Evolutionary conservation across 1,140 invertebrate species (phyloP).

Genomic region (Palaemon carinicauda): DNA sequence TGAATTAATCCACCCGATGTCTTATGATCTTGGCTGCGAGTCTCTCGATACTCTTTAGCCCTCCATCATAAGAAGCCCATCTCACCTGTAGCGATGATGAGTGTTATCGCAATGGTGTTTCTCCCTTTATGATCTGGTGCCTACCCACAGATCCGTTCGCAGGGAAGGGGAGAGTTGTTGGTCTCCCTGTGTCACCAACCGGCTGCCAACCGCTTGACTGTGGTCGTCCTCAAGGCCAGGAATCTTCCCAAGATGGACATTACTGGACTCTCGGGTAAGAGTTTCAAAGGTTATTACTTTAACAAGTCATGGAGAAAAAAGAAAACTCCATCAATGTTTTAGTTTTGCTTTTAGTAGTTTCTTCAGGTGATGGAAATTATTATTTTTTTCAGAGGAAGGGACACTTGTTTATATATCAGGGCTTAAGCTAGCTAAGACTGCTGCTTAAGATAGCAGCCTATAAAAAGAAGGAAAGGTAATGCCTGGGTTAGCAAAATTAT

Average conservation of each 20-base stretch:
- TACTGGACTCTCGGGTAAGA: slow-evolving; percentile 82
- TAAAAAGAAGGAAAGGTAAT: too few relatives aligned
- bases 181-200: slow-evolving; percentile 95
- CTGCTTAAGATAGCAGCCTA: too few relatives aligned
- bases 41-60: background rate
- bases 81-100: background rate
- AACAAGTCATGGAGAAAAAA: too few relatives aligned
- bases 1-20: too few relatives aligned
- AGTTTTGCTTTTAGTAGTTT: too few relatives aligned
- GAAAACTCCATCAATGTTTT: too few relatives aligned
- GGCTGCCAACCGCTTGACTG: slow-evolving; percentile 85
- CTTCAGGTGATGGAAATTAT: too few relatives aligned
- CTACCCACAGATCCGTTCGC: slow-evolving; percentile 63
- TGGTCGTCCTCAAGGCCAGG: slow-evolving; percentile 90
- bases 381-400: background rate
- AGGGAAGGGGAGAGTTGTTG: slow-evolving; percentile 88
- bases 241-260: slow-evolving; percentile 96
- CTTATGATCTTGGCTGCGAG: too few relatives aligned
- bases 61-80: background rate
- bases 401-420: background rate
- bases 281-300: background rate
- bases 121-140: background rate
- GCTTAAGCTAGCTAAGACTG: too few relatives aligned
- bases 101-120: background rate
- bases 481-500: too few relatives aligned